Conservation (phyloP, 2,797 vertebrate genomes). For the Cetoscarus ocellatus region DNA sequence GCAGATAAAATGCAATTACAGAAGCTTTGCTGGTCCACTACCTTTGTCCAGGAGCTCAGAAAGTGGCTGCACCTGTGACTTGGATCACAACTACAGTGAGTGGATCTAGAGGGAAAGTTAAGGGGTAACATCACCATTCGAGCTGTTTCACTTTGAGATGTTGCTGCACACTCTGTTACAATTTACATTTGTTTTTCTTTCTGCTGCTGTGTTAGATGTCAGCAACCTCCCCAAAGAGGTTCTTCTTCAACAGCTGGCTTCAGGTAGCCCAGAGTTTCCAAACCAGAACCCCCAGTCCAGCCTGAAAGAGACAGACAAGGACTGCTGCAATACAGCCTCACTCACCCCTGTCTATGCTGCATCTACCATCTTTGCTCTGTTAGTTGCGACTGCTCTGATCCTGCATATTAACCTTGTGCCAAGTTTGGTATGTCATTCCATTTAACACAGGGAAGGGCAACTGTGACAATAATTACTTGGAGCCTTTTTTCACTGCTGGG, state of each 20-base stretch:
- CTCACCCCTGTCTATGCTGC: conserved; percentile 80
- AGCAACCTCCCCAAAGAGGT: conserved; percentile 85
- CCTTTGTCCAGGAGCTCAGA: conserved; percentile 81
- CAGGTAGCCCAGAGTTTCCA: conserved; percentile 82
- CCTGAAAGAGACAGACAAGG: conserved; percentile 71
- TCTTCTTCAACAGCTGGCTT: conserved; percentile 84
- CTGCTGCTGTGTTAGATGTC: conserved; percentile 75
- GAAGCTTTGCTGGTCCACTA: conserved; percentile 86
- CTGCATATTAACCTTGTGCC: conserved; percentile 88
- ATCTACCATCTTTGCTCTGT: conserved; percentile 82
- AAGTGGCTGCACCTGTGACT: conserved; percentile 62
- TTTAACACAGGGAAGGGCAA: too few relatives aligned
- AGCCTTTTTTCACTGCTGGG: too few relatives aligned
- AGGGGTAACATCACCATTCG: background rate
- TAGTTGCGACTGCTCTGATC: conserved; percentile 86
- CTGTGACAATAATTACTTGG: too few relatives aligned
- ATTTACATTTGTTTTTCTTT: background rate
- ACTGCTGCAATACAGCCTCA: conserved; percentile 68
- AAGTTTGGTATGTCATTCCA: conserved; percentile 76
- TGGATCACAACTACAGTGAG: conserved; percentile 81
- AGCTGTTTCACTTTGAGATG: too few relatives aligned
- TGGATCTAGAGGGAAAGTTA: conserved; percentile 73
- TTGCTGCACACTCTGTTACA: too few relatives aligned
- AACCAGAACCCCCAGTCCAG: conserved; percentile 74
- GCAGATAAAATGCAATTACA: conserved; percentile 84